A percentile compares a stretch with the other conserved stretches of the same genome.
These are phyloP conservation scores for Notolepis coatsorum DNA, from an alignment of 2,797 vertebrate species.

Conservation along the genomic window DNA sequence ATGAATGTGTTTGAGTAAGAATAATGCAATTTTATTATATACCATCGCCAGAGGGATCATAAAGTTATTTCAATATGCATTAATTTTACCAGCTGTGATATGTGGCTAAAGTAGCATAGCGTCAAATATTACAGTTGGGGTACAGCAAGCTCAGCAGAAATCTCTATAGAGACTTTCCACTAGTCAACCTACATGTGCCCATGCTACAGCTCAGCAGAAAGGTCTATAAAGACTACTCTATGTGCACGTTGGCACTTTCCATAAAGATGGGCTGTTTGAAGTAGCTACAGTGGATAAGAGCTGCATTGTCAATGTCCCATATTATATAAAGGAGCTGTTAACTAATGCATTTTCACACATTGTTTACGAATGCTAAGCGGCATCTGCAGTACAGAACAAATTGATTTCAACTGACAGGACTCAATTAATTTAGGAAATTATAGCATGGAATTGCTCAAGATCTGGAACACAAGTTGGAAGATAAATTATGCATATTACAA, in stretches of 20 bases:
- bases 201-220: conserved; percentile 10
- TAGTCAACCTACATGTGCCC: background rate
- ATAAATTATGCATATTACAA: conserved; percentile 77
- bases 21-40: too few relatives aligned
- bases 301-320: background rate
- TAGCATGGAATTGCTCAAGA: conserved; percentile 40
- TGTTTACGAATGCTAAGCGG: conserved; percentile 38
- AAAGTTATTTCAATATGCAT: too few relatives aligned
- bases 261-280: conserved; percentile 20
- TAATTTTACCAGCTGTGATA: too few relatives aligned
- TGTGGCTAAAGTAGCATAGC: too few relatives aligned
- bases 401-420: conserved; percentile 42
- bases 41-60: too few relatives aligned
- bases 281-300: conserved; percentile 4
- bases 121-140: too few relatives aligned
- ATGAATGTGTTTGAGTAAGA: too few relatives aligned
- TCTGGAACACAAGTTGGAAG: conserved; percentile 43
- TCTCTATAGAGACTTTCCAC: too few relatives aligned
- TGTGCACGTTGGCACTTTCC: conserved; percentile 4
- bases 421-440: conserved; percentile 44
- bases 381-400: conserved; percentile 27
- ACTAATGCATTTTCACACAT: conserved; percentile 16
- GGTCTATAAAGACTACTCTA: conserved; percentile 3
- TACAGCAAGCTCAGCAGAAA: too few relatives aligned
- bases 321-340: conserved; percentile 25